phyloP scores from a whole-genome alignment of 92 coral and sea anemone genomes.

The Actinostola sp. region DNA sequence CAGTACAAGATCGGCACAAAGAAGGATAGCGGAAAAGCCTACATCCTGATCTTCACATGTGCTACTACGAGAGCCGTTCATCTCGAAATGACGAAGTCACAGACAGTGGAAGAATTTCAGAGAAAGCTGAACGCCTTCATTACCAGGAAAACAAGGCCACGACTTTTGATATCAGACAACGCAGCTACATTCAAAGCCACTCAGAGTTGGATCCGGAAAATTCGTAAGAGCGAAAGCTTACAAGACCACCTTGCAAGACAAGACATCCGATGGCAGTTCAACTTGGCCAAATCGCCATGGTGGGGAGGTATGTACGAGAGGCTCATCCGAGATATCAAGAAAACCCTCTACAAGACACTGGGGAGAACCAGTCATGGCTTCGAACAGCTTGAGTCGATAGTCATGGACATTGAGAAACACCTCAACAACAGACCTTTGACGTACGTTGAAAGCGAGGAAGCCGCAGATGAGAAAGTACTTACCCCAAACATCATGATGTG shows the following conservation, averaged over 20 bases:
- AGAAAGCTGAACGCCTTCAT: slow-evolving; percentile 39
- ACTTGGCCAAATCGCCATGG: slow-evolving; percentile 61
- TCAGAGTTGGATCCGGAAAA: slow-evolving; percentile 52
- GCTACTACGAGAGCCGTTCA: slow-evolving; percentile 58
- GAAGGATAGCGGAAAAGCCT: slow-evolving; percentile 48
- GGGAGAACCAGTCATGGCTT: slow-evolving; percentile 37
- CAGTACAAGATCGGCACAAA: slow-evolving; percentile 55
- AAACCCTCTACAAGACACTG: slow-evolving; percentile 61
- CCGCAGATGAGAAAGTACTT: slow-evolving; percentile 55
- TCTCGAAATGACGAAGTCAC: slow-evolving; percentile 62
- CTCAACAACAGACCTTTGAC: slow-evolving; percentile 62
- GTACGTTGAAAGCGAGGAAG: slow-evolving; percentile 59
- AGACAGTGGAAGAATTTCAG: slow-evolving; percentile 66
- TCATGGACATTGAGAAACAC: slow-evolving; percentile 60
- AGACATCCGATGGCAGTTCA: slow-evolving; percentile 54
- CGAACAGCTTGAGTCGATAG: slow-evolving; percentile 51
- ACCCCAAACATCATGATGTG: slow-evolving; percentile 70
- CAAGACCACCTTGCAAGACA: slow-evolving; percentile 47
- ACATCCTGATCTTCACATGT: slow-evolving; percentile 55
- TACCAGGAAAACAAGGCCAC: slow-evolving; percentile 47
- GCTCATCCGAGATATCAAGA: slow-evolving; percentile 59
- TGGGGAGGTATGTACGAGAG: slow-evolving; percentile 71
- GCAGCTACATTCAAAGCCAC: slow-evolving; percentile 48
- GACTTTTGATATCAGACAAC: slow-evolving; percentile 51
- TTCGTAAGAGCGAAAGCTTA: slow-evolving; percentile 47